Conservation (phyloP, 1,140 invertebrate genomes). For the Scylla paramamosain region DNA sequence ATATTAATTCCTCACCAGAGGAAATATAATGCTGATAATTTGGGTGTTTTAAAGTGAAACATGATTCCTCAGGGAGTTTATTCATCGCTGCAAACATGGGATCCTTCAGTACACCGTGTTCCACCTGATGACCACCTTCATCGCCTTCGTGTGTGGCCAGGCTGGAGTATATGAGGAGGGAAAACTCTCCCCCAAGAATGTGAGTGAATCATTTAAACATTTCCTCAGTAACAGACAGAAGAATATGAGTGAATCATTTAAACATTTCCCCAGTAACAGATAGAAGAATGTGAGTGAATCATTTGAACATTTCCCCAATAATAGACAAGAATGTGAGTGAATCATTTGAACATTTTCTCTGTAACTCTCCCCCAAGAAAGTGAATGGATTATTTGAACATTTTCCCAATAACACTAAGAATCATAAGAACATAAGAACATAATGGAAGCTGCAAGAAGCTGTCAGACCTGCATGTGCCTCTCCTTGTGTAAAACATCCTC, state of each 20-base stretch:
- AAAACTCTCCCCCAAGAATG: conserved; percentile 88
- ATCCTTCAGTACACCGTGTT: conserved; percentile 97
- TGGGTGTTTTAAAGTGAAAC: no score
- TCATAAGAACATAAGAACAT: no score
- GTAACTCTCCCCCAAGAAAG: no score
- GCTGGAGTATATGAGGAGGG: conserved; percentile 94
- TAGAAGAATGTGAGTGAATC: conserved; percentile 81
- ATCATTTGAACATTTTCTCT: not conserved
- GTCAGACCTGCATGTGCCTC: no score
- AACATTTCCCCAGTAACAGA: no score
- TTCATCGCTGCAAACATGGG: conserved; percentile 97
- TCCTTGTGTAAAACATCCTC: no score
- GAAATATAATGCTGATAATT: no score
- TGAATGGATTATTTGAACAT: no score
- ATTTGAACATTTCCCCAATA: not conserved
- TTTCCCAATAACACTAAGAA: no score
- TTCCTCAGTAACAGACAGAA: conserved; percentile 79
- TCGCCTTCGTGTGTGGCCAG: conserved; percentile 94
- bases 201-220: conserved; percentile 29
- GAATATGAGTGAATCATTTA: conserved; percentile 79
- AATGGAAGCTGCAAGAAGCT: no score
- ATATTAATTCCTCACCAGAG: no score
- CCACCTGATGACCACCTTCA: conserved; percentile 91
- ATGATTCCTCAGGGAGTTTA: conserved; percentile 87
- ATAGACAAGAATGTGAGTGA: conserved; percentile 81